Evolutionary conservation across 1,140 invertebrate species (phyloP).

Genomic region (Lerema accius): DNA sequence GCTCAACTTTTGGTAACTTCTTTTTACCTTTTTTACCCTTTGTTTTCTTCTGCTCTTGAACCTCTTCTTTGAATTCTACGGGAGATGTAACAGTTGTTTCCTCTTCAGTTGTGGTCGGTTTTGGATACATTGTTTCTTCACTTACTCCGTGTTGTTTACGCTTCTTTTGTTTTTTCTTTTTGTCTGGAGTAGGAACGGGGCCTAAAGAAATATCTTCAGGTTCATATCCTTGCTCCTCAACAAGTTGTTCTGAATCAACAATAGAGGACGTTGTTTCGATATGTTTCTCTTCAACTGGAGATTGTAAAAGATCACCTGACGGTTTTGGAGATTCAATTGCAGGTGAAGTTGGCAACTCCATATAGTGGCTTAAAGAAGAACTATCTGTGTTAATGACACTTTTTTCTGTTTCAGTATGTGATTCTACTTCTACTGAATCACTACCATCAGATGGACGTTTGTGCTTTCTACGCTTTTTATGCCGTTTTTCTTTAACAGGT

Average conservation of each 20-base stretch:
- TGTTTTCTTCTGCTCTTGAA: constrained; percentile 47
- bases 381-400: constrained; percentile 64
- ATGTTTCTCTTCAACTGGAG: constrained; percentile 33
- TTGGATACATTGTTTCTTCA: constrained; percentile 71
- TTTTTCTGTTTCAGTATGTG: constrained; percentile 54
- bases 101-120: constrained; percentile 61
- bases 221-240: constrained; percentile 72
- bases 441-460: constrained; percentile 47
- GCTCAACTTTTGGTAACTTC: constrained; percentile 39
- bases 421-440: constrained; percentile 47
- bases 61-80: constrained; percentile 51
- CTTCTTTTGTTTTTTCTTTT: constrained; percentile 67
- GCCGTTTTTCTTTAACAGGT: constrained; percentile 49
- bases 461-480: constrained; percentile 58
- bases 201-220: constrained; percentile 72
- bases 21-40: constrained; percentile 62
- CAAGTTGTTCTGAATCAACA: constrained; percentile 62
- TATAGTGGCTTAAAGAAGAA: constrained; percentile 70
- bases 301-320: constrained; percentile 48
- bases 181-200: constrained; percentile 45
- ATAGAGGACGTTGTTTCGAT: constrained; percentile 40
- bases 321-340: constrained; percentile 66
- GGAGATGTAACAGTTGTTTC: constrained; percentile 50
- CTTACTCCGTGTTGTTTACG: constrained; percentile 57
- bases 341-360: constrained; percentile 63